phyloP scores from a whole-genome alignment of 2,888 invertebrate species.

The Bedellia somnulentella region DNA sequence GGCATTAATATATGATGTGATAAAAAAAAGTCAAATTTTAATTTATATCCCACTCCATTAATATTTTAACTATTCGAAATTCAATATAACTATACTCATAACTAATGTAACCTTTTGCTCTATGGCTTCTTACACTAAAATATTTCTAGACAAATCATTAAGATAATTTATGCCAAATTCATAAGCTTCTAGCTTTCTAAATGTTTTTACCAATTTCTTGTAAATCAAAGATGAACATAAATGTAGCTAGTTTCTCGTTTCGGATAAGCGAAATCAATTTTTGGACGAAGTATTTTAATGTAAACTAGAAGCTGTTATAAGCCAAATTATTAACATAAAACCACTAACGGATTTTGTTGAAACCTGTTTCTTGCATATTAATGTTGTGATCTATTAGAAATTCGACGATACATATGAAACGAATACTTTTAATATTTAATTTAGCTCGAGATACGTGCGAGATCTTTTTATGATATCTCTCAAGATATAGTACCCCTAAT shows the following conservation, averaged over 20 bases:
- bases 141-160: too few species aligned
- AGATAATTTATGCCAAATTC: neutral
- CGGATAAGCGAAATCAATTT: constrained; percentile 12
- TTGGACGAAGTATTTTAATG: constrained; percentile 36
- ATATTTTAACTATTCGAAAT: too few species aligned
- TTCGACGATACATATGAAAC: constrained; percentile 31
- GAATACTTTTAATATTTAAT: constrained; percentile 12
- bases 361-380: constrained; percentile 49
- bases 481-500: too few species aligned
- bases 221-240: constrained; percentile 6
- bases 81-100: too few species aligned
- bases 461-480: too few species aligned
- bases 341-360: constrained; percentile 55
- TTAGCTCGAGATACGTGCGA: too few species aligned
- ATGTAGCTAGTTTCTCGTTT: constrained; percentile 3
- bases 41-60: too few species aligned
- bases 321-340: constrained; percentile 55
- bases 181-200: constrained; percentile 6
- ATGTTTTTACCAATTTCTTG: constrained; percentile 4
- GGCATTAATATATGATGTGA: too few species aligned
- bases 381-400: constrained; percentile 59
- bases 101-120: too few species aligned
- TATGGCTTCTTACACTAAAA: too few species aligned
- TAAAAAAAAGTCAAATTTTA: too few species aligned
- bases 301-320: constrained; percentile 50